A percentile compares a stretch with the other conserved stretches of the same genome.
These are phyloP conservation scores for Punctoribates punctum DNA, from an alignment of 2,888 invertebrate genomes.

Conservation along the genomic window DNA sequence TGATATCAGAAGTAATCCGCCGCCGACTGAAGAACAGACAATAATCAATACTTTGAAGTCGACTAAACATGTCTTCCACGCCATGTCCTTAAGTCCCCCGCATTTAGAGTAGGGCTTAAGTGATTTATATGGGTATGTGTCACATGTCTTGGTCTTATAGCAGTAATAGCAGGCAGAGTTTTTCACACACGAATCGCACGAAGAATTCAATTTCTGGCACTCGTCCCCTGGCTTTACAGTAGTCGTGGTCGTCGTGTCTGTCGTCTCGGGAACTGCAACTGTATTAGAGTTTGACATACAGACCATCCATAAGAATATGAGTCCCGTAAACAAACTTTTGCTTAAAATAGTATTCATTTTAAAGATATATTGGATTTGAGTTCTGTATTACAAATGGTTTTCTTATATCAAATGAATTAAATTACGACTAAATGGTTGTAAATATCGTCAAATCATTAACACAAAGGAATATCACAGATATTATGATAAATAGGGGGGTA, in stretches of 20 bases:
- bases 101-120: not conserved
- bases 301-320: too few relatives aligned
- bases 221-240: not conserved
- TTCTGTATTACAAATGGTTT: too few relatives aligned
- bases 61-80: constrained; percentile 30
- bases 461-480: too few relatives aligned
- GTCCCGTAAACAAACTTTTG: too few relatives aligned
- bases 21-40: constrained; percentile 32
- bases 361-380: too few relatives aligned
- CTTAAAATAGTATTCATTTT: too few relatives aligned
- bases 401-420: too few relatives aligned
- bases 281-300: not conserved
- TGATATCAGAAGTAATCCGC: constrained; percentile 5
- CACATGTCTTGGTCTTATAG: not conserved
- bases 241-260: not conserved
- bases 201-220: not conserved
- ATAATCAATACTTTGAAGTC: constrained; percentile 31
- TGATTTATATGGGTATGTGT: not conserved
- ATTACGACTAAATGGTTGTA: too few relatives aligned
- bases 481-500: too few relatives aligned
- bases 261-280: not conserved
- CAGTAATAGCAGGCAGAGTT: constrained; percentile 34
- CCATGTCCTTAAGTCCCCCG: constrained; percentile 3
- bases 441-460: too few relatives aligned
- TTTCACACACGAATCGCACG: constrained; percentile 28